Evolutionary conservation across 2,888 invertebrate species (phyloP).

Genomic region (Heliconius cydno): DNA sequence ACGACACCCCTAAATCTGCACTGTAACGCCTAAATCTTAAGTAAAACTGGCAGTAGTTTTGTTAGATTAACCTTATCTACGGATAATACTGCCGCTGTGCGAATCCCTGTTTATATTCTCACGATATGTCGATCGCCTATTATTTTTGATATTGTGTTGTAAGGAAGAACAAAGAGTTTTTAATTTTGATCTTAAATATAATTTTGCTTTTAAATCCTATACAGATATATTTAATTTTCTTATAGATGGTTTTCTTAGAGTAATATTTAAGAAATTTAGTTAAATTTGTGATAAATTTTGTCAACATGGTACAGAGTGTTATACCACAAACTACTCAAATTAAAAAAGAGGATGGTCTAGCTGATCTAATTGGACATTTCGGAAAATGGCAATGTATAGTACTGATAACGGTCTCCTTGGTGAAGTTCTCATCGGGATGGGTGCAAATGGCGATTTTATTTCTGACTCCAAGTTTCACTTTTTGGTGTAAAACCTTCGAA

Average conservation of each 20-base stretch:
- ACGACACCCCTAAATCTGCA: background rate
- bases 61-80: background rate
- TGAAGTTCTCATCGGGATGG: conserved; percentile 91
- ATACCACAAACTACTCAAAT: conserved; percentile 50
- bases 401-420: conserved; percentile 84
- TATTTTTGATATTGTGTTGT: background rate
- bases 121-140: background rate
- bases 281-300: background rate
- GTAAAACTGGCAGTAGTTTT: background rate
- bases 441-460: conserved; percentile 90
- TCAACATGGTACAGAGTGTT: conserved; percentile 62
- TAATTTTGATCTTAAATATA: background rate
- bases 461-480: conserved; percentile 85
- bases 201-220: background rate
- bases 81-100: background rate
- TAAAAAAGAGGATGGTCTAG: conserved; percentile 66
- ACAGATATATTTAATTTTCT: background rate
- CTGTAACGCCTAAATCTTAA: background rate
- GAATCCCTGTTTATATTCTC: conserved; percentile 8
- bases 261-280: background rate
- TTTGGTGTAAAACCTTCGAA: conserved; percentile 74
- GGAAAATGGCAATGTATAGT: conserved; percentile 89
- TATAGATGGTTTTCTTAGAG: too few relatives aligned
- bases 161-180: background rate
- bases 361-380: conserved; percentile 73